Conservation (phyloP, 2,797 vertebrate genomes). For the Distichodus sexfasciatus region DNA sequence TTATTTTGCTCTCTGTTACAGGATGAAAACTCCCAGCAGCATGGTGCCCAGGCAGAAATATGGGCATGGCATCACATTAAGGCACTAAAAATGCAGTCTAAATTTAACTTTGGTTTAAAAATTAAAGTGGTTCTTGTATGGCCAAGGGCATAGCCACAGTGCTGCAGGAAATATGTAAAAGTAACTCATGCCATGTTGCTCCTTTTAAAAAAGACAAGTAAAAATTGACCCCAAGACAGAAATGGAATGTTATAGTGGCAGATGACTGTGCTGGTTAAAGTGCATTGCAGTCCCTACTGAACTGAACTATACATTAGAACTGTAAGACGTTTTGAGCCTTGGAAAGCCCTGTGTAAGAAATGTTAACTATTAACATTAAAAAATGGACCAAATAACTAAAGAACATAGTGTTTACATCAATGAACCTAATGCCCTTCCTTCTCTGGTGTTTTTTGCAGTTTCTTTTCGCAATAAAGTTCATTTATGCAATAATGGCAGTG, state of each 20-base stretch:
- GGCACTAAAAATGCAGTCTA: constrained; percentile 16
- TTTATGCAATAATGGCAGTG: constrained; percentile 56
- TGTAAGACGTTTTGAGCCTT: no score
- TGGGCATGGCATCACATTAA: not conserved
- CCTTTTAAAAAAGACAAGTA: not conserved
- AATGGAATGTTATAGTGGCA: not conserved
- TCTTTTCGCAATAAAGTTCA: not conserved
- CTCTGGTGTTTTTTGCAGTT: not conserved
- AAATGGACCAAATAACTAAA: no score
- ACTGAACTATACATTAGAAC: constrained; percentile 19
- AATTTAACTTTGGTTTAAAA: constrained; percentile 21
- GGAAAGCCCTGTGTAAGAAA: no score
- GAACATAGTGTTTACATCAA: no score
- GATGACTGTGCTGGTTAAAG: constrained; percentile 38
- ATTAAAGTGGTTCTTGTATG: constrained; percentile 27
- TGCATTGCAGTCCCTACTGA: constrained; percentile 22
- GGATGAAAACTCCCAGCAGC: no score
- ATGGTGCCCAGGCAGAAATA: not conserved
- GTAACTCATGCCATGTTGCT: not conserved
- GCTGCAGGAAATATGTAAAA: not conserved
- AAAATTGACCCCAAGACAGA: not conserved
- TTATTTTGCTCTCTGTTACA: not conserved
- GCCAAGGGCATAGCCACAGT: not conserved
- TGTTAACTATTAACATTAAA: no score
- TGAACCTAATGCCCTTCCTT: no score